Evolutionary conservation across 2,888 invertebrate species (phyloP).

Genomic region (Scelioninae gen. 1): DNA sequence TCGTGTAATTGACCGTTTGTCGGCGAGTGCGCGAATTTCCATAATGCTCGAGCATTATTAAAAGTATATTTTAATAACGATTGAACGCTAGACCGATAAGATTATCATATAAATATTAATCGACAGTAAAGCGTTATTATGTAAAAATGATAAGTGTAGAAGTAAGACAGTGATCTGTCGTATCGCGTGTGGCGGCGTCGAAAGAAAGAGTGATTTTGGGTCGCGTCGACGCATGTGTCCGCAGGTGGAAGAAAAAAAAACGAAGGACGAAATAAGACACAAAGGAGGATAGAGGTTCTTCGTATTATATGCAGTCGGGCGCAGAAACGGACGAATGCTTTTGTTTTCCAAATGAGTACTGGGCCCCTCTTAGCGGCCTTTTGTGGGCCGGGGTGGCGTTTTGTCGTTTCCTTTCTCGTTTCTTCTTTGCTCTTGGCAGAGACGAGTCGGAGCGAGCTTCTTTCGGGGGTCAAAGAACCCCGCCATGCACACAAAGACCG

Average conservation of each 20-base stretch:
- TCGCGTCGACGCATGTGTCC: slow-evolving; percentile 67
- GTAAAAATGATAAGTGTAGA: slow-evolving; percentile 77
- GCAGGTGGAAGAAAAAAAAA: slow-evolving; percentile 58
- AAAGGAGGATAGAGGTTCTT: slow-evolving; percentile 65
- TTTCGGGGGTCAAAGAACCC: slow-evolving; percentile 67
- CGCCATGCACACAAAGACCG: slow-evolving; percentile 50
- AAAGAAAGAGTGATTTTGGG: slow-evolving; percentile 70
- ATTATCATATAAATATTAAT: slow-evolving; percentile 78
- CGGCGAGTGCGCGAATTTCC: slow-evolving; percentile 69
- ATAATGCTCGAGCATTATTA: slow-evolving; percentile 76
- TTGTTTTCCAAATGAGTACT: slow-evolving; percentile 81
- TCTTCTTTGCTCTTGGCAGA: slow-evolving; percentile 59
- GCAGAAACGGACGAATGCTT: slow-evolving; percentile 76
- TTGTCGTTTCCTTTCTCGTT: slow-evolving; percentile 61
- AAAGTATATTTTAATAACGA: slow-evolving; percentile 69
- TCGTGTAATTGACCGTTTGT: slow-evolving; percentile 61
- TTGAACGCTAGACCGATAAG: slow-evolving; percentile 65
- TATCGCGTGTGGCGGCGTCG: slow-evolving; percentile 64
- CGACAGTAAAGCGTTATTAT: slow-evolving; percentile 78
- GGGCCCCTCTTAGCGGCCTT: slow-evolving; percentile 61
- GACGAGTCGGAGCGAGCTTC: slow-evolving; percentile 24
- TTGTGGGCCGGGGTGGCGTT: slow-evolving; percentile 68
- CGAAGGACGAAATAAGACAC: slow-evolving; percentile 58
- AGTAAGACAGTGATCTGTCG: slow-evolving; percentile 57
- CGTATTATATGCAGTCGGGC: slow-evolving; percentile 67